These are phyloP conservation scores for Lycopodina hypogea DNA, from an alignment of 37 sponge, comb jelly and placozoan species.

Conservation along the genomic window DNA sequence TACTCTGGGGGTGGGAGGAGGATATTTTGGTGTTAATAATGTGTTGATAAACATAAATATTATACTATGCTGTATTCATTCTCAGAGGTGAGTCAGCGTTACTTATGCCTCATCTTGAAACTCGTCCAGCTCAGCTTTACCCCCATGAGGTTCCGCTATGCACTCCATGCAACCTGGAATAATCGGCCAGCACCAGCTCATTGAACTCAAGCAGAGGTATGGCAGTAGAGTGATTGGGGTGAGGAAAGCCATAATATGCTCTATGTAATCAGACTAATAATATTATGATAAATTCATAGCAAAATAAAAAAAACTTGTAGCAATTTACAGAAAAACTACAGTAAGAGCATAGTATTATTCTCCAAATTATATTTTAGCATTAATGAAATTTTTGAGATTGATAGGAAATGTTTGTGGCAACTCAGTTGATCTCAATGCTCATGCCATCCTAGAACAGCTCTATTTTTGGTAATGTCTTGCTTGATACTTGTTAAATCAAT, in stretches of 20 bases:
- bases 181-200: slow-evolving; percentile 12
- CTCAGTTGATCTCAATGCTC: too few relatives aligned
- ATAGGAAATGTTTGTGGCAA: too few relatives aligned
- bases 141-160: background rate
- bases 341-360: too few relatives aligned
- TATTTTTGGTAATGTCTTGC: too few relatives aligned
- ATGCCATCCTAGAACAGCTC: too few relatives aligned
- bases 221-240: background rate
- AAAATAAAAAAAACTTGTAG: too few relatives aligned
- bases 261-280: background rate
- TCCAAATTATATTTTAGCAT: too few relatives aligned
- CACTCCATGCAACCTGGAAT: background rate
- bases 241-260: slow-evolving; percentile 7
- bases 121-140: background rate
- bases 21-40: slow-evolving; percentile 32
- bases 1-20: too few relatives aligned
- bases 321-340: too few relatives aligned
- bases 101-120: background rate
- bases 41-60: slow-evolving; percentile 9
- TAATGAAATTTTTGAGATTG: too few relatives aligned
- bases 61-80: background rate
- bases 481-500: background rate
- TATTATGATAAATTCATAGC: background rate
- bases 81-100: slow-evolving; percentile 9
- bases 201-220: slow-evolving; percentile 4